Base-by-base conservation (phyloP, 2,797 vertebrate genomes). In the Argyrosomus regius region DNA sequence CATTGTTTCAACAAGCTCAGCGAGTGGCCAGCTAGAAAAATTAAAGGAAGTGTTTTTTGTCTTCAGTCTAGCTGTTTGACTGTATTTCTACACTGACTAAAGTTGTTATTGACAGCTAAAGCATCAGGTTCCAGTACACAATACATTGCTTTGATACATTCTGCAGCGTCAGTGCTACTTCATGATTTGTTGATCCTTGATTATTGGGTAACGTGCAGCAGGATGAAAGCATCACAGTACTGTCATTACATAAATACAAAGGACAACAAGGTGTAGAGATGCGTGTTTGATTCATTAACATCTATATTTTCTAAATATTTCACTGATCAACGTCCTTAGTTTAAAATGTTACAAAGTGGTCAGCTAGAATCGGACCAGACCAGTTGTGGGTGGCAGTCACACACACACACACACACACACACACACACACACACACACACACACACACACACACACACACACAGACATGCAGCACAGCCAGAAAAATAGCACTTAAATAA, bases 401-500 rank as follows among this genome's bases (percentile, higher is more conserved):
- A 22, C 65, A 54, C 20, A 43, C 26, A 20, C 62, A 70, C 26
- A 20, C 28, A 75, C 46, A 72, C 59, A 70, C 65, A 53, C 20
- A 43, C 35, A 1, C 35, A 2, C 56, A 24, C 65, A 54, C 17
- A 43, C 28, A n/a, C 28, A 75, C 62, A 70, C 26, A 20, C 28
- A 75, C 46, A 72, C 59, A 70, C 65, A 53, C 20, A 43, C 35
- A 1, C 35, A 2, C 56, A 24, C 65, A 54, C 17, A 43, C 28
- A n/a, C 28, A 75, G 53, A 69, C 62, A 70, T 41, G 49, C 46
- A 68, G 69, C 41, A 60, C 52, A 24, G 49, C 54, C 45, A 49
- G 64, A 45, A 56, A 76, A 80, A 57, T 63, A 50, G 43, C 63
- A 54, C 67, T 71, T 18, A 3, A 62, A 72, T 58, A 63, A 57